Conservation (phyloP, 37 sponge, comb jelly and placozoan species). For the Bolinopsis microptera region DNA sequence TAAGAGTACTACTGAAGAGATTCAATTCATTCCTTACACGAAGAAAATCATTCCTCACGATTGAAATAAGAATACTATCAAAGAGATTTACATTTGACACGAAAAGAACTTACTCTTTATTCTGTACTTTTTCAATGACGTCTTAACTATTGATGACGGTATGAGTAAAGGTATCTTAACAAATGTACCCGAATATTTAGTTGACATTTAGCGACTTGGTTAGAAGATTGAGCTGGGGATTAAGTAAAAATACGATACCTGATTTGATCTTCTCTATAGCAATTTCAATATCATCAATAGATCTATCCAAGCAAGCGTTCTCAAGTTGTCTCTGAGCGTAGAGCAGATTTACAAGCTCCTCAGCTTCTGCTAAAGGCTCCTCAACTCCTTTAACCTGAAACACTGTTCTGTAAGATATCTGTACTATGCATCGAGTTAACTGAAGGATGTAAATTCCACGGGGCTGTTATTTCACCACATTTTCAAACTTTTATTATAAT, state of each 20-base stretch:
- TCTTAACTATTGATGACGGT: neutral
- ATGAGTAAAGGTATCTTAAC: neutral
- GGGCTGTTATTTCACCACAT: too few species aligned
- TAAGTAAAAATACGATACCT: neutral
- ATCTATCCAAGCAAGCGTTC: slow-evolving; percentile 36
- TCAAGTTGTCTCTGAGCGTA: slow-evolving; percentile 6
- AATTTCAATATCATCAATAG: slow-evolving; percentile 38
- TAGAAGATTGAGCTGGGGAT: too few species aligned
- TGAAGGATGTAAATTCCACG: too few species aligned
- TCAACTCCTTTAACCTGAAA: slow-evolving; percentile 30
- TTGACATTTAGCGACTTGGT: too few species aligned
- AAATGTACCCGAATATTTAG: neutral
- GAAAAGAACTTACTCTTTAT: neutral
- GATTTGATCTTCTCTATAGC: slow-evolving; percentile 40
- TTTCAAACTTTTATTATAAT: too few species aligned
- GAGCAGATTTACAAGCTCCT: slow-evolving; percentile 45
- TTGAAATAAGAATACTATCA: too few species aligned
- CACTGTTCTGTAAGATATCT: too few species aligned
- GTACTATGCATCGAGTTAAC: too few species aligned
- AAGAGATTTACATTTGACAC: too few species aligned
- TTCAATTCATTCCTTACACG: too few species aligned
- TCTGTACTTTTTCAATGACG: neutral
- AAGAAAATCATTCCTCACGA: too few species aligned
- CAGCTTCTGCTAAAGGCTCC: slow-evolving; percentile 56
- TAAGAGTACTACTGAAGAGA: too few species aligned